Base-by-base conservation (phyloP, 2,888 invertebrate genomes). In the Sarcophaga rosellei region DNA sequence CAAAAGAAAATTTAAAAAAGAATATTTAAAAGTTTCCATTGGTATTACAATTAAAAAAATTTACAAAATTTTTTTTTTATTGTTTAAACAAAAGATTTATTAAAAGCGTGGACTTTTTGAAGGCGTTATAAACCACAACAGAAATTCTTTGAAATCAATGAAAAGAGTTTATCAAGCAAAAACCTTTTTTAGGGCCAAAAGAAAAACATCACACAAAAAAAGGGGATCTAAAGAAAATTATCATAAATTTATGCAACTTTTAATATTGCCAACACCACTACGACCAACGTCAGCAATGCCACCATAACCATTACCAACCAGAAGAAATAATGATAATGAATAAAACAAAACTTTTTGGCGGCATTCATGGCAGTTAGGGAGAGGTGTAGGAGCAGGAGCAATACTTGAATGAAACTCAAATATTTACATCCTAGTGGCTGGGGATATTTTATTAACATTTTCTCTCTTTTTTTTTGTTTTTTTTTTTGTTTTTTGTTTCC, bases 171-270 rank as follows among this genome's bases (percentile, higher is more conserved):
- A 11, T 47, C 11, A 47, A 11, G n/a, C 70, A 25, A 65, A 70
- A n/a, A 25, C n/a, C 62, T 70, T 72, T 23, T 21, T 20, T 20
- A 61, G 61, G 21, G 0, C 61, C 35, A 35, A 15, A 20, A 61
- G 15, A n/a, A 61, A n/a, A 61, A 21, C 20, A 3, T 20, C 6
- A 15, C 5, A 61, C 5, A 61, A 61, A 61, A 61, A 61, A 61
- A 15, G 17, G 47, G 10, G 25, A 63, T 62, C 10, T 62, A 53
- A 73, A 62, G 61, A 72, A 82, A 65, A 69, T 65, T 59, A 72
- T 66, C 17, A 65, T 72, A 77, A 77, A 72, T 82, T 77, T 72
- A 63, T 77, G 47, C 72, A 74, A 57, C 53, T 68, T 66, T 72
- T 35, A 17, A 25, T 44, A 63, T 53, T 47, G 47, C 47, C 63